These are phyloP conservation scores for Drosophila ustulata DNA, from an alignment of 2,888 invertebrate genomes.

Conservation along the genomic window DNA sequence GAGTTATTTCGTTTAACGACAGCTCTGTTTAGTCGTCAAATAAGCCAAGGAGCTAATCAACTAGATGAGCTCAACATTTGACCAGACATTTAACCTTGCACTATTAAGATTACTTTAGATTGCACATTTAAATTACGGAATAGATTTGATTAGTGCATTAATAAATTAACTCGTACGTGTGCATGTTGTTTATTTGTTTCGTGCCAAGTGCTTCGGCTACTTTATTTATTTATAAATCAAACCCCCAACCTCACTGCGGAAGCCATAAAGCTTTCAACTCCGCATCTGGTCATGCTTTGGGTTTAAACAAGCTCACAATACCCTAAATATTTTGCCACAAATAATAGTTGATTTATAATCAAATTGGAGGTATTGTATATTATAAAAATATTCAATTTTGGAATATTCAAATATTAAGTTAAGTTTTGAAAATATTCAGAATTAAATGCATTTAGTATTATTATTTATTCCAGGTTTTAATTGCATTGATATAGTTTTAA, in stretches of 20 bases:
- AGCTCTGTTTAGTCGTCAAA: constrained; percentile 10
- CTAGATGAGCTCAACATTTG: constrained; percentile 1
- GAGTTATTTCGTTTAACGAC: constrained; percentile 16
- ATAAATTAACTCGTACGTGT: not conserved
- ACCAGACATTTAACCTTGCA: not conserved
- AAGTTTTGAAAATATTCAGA: no score
- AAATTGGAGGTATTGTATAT: no score
- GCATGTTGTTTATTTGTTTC: not conserved
- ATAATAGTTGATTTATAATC: no score
- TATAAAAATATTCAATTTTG: no score
- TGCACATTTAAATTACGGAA: not conserved
- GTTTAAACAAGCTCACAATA: not conserved
- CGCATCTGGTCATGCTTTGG: not conserved
- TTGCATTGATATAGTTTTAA: no score
- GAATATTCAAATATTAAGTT: no score
- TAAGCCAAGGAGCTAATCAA: constrained; percentile 31
- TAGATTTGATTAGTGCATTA: not conserved
- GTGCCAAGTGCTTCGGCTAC: not conserved
- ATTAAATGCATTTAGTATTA: no score
- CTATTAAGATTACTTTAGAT: not conserved
- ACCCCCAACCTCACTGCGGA: constrained; percentile 1
- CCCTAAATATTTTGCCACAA: not conserved
- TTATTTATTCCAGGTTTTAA: no score
- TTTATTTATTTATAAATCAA: constrained; percentile 18
- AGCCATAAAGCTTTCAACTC: constrained; percentile 7